Percentiles rank a stretch among this genome's conserved stretches.
Evolutionary conservation across 2,888 invertebrate species (phyloP).

Genomic region (Gasteruption jaculator): DNA sequence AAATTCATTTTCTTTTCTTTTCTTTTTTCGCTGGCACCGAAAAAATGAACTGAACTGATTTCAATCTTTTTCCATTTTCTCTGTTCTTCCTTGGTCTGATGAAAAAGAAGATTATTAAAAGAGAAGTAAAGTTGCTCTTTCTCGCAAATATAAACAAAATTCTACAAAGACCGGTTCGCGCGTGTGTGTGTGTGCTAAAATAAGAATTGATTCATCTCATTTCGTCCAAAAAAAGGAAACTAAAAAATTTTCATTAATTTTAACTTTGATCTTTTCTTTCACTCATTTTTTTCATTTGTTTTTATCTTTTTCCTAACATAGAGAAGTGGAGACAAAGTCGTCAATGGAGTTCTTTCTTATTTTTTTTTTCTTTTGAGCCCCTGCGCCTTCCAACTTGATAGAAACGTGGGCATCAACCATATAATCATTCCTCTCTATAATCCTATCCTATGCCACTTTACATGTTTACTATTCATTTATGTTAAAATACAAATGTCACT

Average conservation of each 20-base stretch:
- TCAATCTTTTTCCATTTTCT: slow-evolving; percentile 21
- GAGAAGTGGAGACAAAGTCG: slow-evolving; percentile 33
- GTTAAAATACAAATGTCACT: slow-evolving; percentile 52
- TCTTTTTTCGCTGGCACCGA: slow-evolving; percentile 33
- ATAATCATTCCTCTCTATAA: slow-evolving; percentile 26
- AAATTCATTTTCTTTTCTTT: slow-evolving; percentile 16
- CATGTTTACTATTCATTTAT: slow-evolving; percentile 51
- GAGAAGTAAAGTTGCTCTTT: too few relatives aligned
- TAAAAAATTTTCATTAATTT: slow-evolving; percentile 8
- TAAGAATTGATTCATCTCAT: too few relatives aligned
- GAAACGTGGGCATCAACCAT: slow-evolving; percentile 29
- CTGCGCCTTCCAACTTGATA: slow-evolving; percentile 32
- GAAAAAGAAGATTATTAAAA: slow-evolving; percentile 5
- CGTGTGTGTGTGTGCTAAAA: too few relatives aligned
- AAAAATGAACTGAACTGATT: slow-evolving; percentile 40
- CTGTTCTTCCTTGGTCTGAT: slow-evolving; percentile 2
- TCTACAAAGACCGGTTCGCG: too few relatives aligned
- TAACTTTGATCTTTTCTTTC: slow-evolving; percentile 3
- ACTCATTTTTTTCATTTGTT: slow-evolving; percentile 17
- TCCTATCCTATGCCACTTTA: slow-evolving; percentile 50
- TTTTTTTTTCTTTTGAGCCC: too few relatives aligned
- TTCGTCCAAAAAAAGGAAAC: slow-evolving; percentile 17
- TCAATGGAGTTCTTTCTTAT: too few relatives aligned
- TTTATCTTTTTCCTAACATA: slow-evolving; percentile 23
- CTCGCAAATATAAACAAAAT: too few relatives aligned